Conservation (phyloP, 2,797 vertebrate species). For the Mormyrus hasselquistii region DNA sequence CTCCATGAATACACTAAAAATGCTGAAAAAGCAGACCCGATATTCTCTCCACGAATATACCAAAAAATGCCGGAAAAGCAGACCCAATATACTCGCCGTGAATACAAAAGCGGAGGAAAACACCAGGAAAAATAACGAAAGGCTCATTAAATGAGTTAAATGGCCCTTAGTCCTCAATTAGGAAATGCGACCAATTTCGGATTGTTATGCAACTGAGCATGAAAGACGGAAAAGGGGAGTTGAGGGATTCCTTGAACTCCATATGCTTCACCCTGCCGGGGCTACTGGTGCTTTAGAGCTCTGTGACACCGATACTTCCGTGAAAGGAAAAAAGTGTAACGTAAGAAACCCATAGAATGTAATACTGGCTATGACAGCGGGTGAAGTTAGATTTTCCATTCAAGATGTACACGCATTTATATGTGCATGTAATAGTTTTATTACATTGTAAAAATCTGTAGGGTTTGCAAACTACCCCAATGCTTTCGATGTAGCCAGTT, state of each 20-base stretch:
- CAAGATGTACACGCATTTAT: neutral
- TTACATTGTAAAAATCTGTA: neutral
- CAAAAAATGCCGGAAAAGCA: neutral
- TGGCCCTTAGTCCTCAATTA: neutral
- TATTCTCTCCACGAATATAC: neutral
- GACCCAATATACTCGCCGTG: neutral
- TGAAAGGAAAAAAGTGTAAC: neutral
- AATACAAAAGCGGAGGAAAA: neutral
- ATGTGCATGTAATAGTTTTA: neutral
- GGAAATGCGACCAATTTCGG: neutral
- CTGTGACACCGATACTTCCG: neutral
- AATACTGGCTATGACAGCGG: neutral
- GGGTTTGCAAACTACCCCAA: neutral
- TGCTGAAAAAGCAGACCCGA: neutral
- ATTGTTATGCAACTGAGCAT: neutral
- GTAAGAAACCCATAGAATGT: neutral
- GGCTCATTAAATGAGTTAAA: neutral
- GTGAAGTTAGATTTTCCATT: neutral
- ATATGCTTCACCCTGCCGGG: neutral
- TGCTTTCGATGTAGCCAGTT: neutral
- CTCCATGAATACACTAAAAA: neutral
- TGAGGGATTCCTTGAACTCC: neutral
- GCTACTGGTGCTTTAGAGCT: no score
- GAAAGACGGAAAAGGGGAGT: neutral
- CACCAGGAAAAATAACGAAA: neutral